Conservation (phyloP, 2,113 vertebrate species). For the Ceyx cyanopectus region DNA sequence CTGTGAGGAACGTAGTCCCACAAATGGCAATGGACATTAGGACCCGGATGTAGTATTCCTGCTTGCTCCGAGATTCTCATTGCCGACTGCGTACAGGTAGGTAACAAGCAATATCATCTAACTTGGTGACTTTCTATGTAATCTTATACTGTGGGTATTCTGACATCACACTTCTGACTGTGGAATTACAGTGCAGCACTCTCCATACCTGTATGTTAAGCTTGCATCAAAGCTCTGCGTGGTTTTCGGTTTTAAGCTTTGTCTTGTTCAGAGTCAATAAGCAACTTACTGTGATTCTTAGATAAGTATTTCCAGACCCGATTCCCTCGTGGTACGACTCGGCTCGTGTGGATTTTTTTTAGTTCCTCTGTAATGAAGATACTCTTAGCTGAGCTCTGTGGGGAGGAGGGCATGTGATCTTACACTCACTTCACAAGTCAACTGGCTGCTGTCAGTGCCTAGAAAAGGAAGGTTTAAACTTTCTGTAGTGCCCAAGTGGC, state of each 20-base stretch:
- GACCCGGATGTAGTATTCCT: constrained; percentile 98
- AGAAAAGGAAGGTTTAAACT: constrained; percentile 5
- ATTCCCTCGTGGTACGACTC: constrained; percentile 71
- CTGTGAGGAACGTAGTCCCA: constrained; percentile 99
- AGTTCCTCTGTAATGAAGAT: constrained; percentile 71
- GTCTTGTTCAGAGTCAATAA: constrained; percentile 72
- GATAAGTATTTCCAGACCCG: constrained; percentile 76
- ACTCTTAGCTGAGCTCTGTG: constrained; percentile 43
- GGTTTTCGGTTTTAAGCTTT: constrained; percentile 74
- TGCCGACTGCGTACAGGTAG: constrained; percentile 97
- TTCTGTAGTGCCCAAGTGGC: constrained; percentile 14
- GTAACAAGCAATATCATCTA: constrained; percentile 91
- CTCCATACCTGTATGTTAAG: constrained; percentile 76
- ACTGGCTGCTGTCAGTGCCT: constrained; percentile 50
- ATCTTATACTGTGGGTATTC: constrained; percentile 87
- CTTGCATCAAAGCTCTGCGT: constrained; percentile 71
- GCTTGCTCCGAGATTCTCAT: constrained; percentile 98
- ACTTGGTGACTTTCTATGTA: constrained; percentile 88
- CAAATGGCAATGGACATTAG: constrained; percentile 99
- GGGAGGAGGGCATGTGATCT: constrained; percentile 73
- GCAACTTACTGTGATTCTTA: constrained; percentile 73
- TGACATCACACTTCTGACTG: constrained; percentile 95
- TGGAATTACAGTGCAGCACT: constrained; percentile 98
- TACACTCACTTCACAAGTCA: constrained; percentile 23
- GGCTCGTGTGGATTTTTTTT: constrained; percentile 74